These are phyloP conservation scores for Dysdera silvatica DNA, from an alignment of 1,140 invertebrate species.

Conservation along the genomic window DNA sequence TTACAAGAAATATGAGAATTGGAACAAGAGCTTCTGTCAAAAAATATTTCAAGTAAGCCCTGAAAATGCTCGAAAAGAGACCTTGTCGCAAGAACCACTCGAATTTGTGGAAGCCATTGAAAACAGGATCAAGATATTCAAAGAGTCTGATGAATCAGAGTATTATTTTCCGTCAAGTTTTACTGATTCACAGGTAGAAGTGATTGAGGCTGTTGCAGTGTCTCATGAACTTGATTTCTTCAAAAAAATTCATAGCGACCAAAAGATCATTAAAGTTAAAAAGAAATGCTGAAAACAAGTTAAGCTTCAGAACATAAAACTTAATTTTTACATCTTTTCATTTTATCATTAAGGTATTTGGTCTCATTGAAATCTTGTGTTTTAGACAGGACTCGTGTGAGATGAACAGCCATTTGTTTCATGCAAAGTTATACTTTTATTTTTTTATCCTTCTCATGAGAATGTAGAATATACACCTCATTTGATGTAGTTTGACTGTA, in stretches of 20 bases:
- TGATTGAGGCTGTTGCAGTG: not conserved
- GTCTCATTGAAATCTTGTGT: no score
- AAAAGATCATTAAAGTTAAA: constrained; percentile 9
- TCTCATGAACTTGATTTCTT: constrained; percentile 7
- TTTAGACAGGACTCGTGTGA: no score
- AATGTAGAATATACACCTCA: no score
- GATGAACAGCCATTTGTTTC: no score
- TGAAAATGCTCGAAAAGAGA: not conserved
- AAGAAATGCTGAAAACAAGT: not conserved
- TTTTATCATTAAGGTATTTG: no score
- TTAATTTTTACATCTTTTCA: no score
- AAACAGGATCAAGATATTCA: not conserved
- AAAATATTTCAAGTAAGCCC: not conserved
- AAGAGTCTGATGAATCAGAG: constrained; percentile 10
- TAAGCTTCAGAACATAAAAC: no score
- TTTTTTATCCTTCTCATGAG: no score
- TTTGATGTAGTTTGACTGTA: no score
- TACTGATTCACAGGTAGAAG: constrained; percentile 4
- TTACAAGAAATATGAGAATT: not conserved
- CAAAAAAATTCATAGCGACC: not conserved
- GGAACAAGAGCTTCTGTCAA: constrained; percentile 11
- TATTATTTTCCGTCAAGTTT: not conserved
- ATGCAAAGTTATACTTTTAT: no score
- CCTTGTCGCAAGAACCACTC: not conserved
- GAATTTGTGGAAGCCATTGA: constrained; percentile 1